phyloP scores from a whole-genome alignment of 2,888 invertebrate species.

The Apodemia zela region DNA sequence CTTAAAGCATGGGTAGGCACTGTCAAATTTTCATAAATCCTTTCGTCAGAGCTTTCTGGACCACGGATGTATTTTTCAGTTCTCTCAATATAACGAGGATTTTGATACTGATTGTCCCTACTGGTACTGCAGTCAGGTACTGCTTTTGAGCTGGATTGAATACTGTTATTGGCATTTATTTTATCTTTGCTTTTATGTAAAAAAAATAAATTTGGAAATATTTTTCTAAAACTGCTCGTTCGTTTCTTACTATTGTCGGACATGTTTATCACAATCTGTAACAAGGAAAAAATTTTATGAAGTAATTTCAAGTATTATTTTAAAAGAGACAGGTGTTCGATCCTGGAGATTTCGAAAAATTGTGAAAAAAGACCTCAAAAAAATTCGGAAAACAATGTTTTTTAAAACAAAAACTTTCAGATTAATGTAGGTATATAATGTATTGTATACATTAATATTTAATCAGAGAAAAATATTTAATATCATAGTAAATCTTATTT shows the following conservation, averaged over 20 bases:
- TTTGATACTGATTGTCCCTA: slow-evolving; percentile 57
- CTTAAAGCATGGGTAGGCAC: slow-evolving; percentile 38
- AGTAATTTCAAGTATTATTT: no score
- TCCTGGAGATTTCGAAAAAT: no score
- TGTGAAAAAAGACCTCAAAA: no score
- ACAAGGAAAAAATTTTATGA: slow-evolving; percentile 27
- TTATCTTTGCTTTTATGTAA: slow-evolving; percentile 56
- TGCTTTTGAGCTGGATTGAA: slow-evolving; percentile 32
- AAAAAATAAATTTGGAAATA: slow-evolving; percentile 63
- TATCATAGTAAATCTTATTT: no score
- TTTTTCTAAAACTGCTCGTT: slow-evolving; percentile 59
- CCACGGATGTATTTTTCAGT: slow-evolving; percentile 41
- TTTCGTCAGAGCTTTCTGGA: slow-evolving; percentile 43
- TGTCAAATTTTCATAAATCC: slow-evolving; percentile 67
- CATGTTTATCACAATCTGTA: slow-evolving; percentile 46
- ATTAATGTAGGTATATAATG: no score
- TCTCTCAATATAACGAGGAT: slow-evolving; percentile 47
- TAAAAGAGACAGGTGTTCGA: no score
- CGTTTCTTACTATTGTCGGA: slow-evolving; percentile 58
- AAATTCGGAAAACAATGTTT: no score
- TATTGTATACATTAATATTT: no score
- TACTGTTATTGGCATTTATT: slow-evolving; percentile 43
- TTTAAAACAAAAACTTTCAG: no score
- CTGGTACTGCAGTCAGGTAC: slow-evolving; percentile 34
- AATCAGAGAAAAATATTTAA: no score